Evolutionary conservation across 1,140 invertebrate genomes (phyloP), one percentile per base, ranked within the genome.

Genomic region (Rhyacophila brunnea): DNA sequence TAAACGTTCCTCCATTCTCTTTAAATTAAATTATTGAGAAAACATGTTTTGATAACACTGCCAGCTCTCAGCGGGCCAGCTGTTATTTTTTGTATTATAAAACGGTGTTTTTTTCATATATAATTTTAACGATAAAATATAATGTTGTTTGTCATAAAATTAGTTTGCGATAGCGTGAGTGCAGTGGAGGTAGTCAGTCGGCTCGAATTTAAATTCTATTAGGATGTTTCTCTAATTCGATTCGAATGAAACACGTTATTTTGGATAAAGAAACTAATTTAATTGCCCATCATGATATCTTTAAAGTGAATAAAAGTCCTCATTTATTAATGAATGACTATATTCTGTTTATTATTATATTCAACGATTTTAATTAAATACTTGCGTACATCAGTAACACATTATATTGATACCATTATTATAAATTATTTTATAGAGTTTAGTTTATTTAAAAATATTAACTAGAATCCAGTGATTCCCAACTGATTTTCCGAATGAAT

Each of bases 101-200:
- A 19, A 36, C 32, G 38, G 23, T n/a, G 36, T 14, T 28, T 51
- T 44, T 51, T 57, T n/a, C n/a, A n/a, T n/a, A n/a, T 47, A 47
- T 14, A 19, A 36, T 15, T 42, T 51, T 18, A 17, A 49, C 19
- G 56, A 58, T 58, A 51, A 58, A 58, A 34, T 18, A 20, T 51
- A 58, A 58, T 50, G 13, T 19, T 35, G 42, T 58, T 28, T 51
- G 56, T 51, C 48, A 51, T 58, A 54, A 54, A 45, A 54, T 11
- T 11, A 15, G 18, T 40, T 34, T 14, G n/a, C 49, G 49, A 52
- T 52, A 52, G 14, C 35, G 14, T 11, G 14, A 17, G 11, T 38
- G 47, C 49, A 36, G 13, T 18, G 49, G 49, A 6, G 49, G 49
- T 40, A 28, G 49, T 38, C 32, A 52, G 13, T 38, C 32, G 38